Evolutionary conservation across 2,888 invertebrate genomes (phyloP).

Genomic region (Acronicta aceris): DNA sequence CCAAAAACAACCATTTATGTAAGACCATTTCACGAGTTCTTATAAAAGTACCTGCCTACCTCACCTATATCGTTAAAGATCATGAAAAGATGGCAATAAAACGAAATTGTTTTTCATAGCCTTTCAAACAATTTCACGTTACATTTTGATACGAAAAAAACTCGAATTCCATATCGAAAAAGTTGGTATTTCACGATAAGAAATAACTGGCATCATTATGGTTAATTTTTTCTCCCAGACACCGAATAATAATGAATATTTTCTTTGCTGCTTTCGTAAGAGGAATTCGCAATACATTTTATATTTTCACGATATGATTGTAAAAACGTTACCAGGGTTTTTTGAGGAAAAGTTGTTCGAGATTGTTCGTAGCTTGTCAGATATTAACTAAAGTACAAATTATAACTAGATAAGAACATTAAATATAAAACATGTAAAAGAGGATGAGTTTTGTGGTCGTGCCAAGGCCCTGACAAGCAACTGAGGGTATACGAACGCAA

Average conservation of each 20-base stretch:
- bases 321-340: slow-evolving; percentile 1
- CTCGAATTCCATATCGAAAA: slow-evolving; percentile 36
- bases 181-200: slow-evolving; percentile 43
- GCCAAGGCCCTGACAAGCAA: no score
- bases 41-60: not conserved
- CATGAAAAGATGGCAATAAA: slow-evolving; percentile 22
- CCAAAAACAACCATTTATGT: not conserved
- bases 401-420: no score
- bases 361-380: not conserved
- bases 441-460: no score
- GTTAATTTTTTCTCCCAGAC: slow-evolving; percentile 21
- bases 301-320: slow-evolving; percentile 2
- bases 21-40: not conserved
- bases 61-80: not conserved
- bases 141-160: slow-evolving; percentile 46
- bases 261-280: slow-evolving; percentile 17
- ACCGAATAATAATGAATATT: slow-evolving; percentile 40
- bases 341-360: not conserved
- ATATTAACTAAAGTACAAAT: no score
- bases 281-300: slow-evolving; percentile 25
- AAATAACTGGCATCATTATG: slow-evolving; percentile 40
- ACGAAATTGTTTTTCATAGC: slow-evolving; percentile 33
- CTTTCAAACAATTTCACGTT: slow-evolving; percentile 29
- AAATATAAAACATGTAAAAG: no score
- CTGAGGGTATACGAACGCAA: no score